These are phyloP conservation scores for Todiramphus chloris DNA, from an alignment of 2,113 vertebrate genomes.

Conservation along the genomic window DNA sequence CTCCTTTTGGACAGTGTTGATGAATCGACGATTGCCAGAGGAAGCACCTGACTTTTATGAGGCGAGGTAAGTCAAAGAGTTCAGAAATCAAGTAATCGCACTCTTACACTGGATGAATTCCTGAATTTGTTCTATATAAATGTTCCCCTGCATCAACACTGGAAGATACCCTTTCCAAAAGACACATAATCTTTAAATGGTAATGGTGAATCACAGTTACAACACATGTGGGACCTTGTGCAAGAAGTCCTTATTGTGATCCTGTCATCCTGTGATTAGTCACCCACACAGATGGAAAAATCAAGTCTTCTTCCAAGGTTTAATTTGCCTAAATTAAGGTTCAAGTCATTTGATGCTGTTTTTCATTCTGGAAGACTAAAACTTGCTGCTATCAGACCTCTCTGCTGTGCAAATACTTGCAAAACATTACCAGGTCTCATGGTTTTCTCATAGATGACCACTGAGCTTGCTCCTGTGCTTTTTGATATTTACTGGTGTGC, in stretches of 20 bases:
- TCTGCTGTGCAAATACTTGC: background rate
- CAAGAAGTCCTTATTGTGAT: rapidly evolving
- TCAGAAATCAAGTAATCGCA: background rate
- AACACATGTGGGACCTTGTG: rapidly evolving
- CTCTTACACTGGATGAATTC: background rate
- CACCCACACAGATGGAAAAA: background rate
- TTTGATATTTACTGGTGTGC: background rate
- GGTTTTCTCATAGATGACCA: background rate
- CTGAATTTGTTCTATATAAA: background rate
- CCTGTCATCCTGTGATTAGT: background rate
- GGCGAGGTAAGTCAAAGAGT: background rate
- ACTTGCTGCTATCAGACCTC: background rate
- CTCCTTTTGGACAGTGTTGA: background rate
- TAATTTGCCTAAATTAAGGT: background rate
- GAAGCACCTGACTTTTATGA: background rate
- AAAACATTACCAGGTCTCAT: background rate
- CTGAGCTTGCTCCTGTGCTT: background rate
- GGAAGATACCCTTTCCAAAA: background rate
- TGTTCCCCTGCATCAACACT: background rate
- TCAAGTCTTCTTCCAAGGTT: background rate
- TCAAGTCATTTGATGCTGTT: background rate
- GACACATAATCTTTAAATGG: background rate
- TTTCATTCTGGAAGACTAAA: background rate
- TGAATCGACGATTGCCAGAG: rapidly evolving
- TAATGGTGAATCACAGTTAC: background rate